Evolutionary conservation across 2,113 vertebrate species (phyloP), one percentile per base, ranked within the genome.

Genomic region (Mesoclemmys tuberculata): DNA sequence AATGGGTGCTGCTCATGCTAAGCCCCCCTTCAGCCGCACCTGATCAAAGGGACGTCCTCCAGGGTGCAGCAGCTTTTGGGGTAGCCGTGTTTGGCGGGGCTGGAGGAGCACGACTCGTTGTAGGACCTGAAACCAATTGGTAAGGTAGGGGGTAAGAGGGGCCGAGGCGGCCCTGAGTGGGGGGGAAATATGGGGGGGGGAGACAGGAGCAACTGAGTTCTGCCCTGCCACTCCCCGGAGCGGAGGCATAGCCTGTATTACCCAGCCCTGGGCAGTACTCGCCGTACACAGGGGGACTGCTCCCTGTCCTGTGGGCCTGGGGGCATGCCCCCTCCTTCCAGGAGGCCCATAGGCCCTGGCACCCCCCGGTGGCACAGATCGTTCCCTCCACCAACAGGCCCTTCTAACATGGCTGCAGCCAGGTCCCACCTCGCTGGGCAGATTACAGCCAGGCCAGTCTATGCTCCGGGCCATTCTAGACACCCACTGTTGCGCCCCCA

Each of bases 61-160:
- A 99, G 94, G 91, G 99, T 99, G 96, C 99, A 99, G 98, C 99
- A 99, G 31, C 98, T 98, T 98, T 99, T 99, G 58, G 99, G 99
- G 87, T 98, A 99, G 94, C 99, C 99, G 31, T 98, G 99, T 80
- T 99, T 98, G 49, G 98, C 95, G 38, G 98, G 98, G 95, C 99
- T 99, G 95, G 98, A 98, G 96, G 98, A 98, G 94, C 99, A 99
- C 2, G 99, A 99, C 64, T 99, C 98, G n/a, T 99, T 99, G 98
- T 99, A 99, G 27, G 97, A 98, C 99, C 99, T 99, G 96, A 6
- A 89, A 68, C 18, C 61, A n/a, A 78, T 46, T 96, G 92, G 78
- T 27, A 68, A 68, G 14, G 7, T 12, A 52, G 82, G 88, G 94
- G 78, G 19, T 29, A 4, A 81, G 7, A 56, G 71, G 24, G 27